Conservation (phyloP, 2,888 invertebrate genomes). For the Pyrrhosoma nymphula region DNA sequence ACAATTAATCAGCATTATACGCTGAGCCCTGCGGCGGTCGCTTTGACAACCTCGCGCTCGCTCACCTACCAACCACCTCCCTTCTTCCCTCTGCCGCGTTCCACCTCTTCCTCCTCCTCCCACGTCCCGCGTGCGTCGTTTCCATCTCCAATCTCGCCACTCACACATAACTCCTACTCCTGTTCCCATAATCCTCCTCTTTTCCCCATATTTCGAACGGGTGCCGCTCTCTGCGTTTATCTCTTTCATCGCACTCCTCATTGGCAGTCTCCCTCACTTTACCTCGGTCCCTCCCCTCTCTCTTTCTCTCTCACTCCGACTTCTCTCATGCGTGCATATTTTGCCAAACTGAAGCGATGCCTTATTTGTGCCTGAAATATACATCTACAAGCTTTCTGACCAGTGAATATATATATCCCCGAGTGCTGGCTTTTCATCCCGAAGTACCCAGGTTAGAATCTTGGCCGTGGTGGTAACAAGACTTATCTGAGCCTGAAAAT, state of each 20-base stretch:
- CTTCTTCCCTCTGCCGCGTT: not conserved
- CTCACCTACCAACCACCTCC: not conserved
- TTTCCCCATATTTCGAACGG: not conserved
- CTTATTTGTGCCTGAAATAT: not conserved
- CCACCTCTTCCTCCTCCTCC: no score
- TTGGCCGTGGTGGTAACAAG: no score
- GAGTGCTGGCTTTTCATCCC: no score
- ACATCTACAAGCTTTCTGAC: not conserved
- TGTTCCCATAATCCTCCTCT: not conserved
- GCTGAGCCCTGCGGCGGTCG: constrained; percentile 61
- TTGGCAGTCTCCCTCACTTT: not conserved
- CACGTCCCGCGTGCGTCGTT: not conserved
- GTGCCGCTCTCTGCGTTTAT: not conserved
- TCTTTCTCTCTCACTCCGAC: not conserved
- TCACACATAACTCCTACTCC: not conserved
- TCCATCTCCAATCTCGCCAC: constrained; percentile 17
- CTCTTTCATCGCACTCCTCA: not conserved
- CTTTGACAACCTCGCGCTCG: constrained; percentile 56
- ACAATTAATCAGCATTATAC: constrained; percentile 67
- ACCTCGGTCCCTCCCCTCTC: not conserved
- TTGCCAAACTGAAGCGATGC: not conserved
- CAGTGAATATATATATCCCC: no score
- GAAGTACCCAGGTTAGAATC: no score
- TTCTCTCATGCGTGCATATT: not conserved
- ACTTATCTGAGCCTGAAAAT: no score